These are phyloP conservation scores for Mugil cephalus DNA, from an alignment of 2,113 vertebrate species.

Conservation along the genomic window DNA sequence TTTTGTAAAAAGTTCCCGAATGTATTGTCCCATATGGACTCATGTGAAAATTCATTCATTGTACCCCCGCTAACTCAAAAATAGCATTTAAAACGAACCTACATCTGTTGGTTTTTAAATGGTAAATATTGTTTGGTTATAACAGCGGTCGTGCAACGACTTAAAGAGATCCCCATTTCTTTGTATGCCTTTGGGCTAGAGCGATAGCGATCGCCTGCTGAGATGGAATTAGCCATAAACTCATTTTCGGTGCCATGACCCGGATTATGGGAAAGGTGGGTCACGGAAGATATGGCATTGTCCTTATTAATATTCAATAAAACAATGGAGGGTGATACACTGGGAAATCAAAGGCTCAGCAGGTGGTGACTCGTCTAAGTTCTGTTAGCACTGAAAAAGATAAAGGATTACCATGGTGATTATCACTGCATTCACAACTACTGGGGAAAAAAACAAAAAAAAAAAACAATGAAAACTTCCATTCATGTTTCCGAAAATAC, in stretches of 20 bases:
- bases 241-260: constrained; percentile 74
- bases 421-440: constrained; percentile 14
- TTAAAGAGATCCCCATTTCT: constrained; percentile 56
- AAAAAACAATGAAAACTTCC: neutral
- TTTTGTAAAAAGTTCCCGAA: too few species aligned
- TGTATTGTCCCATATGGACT: too few species aligned
- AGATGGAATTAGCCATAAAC: constrained; percentile 78
- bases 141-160: constrained; percentile 36
- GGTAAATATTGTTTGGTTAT: constrained; percentile 45
- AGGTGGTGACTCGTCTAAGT: constrained; percentile 69
- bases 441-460: neutral
- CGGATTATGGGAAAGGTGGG: constrained; percentile 78
- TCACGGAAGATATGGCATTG: constrained; percentile 73
- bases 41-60: too few species aligned
- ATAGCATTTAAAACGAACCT: neutral
- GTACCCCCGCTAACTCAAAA: neutral
- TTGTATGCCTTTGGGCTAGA: constrained; percentile 63
- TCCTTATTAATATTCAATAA: constrained; percentile 82
- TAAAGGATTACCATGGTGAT: constrained; percentile 63
- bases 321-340: constrained; percentile 71
- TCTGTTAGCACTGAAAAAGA: constrained; percentile 48
- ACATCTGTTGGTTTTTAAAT: constrained; percentile 29
- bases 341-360: constrained; percentile 72
- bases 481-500: neutral
- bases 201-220: constrained; percentile 79